Conservation (phyloP, 2,797 vertebrate genomes). For the Eutrigla gurnardus region DNA sequence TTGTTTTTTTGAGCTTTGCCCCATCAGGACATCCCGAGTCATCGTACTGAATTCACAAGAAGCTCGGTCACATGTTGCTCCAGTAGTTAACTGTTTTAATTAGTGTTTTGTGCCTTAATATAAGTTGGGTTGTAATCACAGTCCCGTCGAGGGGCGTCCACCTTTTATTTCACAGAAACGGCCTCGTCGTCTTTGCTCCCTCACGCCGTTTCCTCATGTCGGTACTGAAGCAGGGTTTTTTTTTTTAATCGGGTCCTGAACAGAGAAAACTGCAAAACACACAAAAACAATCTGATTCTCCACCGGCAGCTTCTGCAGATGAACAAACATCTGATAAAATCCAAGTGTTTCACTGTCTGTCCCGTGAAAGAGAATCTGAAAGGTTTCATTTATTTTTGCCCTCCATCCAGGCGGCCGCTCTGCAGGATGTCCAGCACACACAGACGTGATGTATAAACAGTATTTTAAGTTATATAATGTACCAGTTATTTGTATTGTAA, state of each 20-base stretch:
- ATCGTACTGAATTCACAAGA: slow-evolving; percentile 51
- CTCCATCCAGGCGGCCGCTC: slow-evolving; percentile 17
- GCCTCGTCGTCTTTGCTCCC: background rate
- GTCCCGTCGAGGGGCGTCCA: slow-evolving; percentile 3
- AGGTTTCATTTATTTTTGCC: background rate
- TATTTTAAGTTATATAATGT: slow-evolving; percentile 98
- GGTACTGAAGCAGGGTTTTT: slow-evolving; percentile 44
- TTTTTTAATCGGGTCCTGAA: slow-evolving; percentile 26
- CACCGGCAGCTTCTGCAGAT: too few relatives aligned
- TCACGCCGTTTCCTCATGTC: slow-evolving; percentile 11
- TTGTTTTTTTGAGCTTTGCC: slow-evolving; percentile 25
- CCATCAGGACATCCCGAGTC: slow-evolving; percentile 57
- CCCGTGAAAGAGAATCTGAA: too few relatives aligned
- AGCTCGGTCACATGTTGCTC: slow-evolving; percentile 49
- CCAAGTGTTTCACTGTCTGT: too few relatives aligned
- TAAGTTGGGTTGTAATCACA: slow-evolving; percentile 55
- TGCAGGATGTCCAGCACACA: slow-evolving; percentile 85
- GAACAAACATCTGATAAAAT: too few relatives aligned
- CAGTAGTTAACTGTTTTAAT: slow-evolving; percentile 47
- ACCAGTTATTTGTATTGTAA: slow-evolving; percentile 86
- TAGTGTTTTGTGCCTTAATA: slow-evolving; percentile 77
- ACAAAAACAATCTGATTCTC: background rate
- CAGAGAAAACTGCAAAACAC: background rate
- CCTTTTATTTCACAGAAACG: slow-evolving; percentile 28
- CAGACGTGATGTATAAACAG: slow-evolving; percentile 91